A percentile compares a stretch with the other conserved stretches of the same genome.
phyloP scores from a whole-genome alignment of 2,888 invertebrate genomes.

The Dasypolia templi region DNA sequence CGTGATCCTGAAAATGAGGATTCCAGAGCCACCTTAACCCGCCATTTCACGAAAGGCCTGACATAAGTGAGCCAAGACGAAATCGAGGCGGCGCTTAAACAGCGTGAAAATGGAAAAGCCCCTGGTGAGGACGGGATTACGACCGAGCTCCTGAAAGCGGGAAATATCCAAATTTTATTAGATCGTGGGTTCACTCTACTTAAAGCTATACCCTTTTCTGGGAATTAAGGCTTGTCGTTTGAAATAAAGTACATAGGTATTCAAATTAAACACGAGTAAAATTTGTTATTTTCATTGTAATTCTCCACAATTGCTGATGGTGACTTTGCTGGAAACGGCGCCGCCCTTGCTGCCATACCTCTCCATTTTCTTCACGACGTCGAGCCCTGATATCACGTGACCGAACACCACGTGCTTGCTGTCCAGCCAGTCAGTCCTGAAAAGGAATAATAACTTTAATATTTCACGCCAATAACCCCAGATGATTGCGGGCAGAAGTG shows the following conservation, averaged over 20 bases:
- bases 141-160: too few relatives aligned
- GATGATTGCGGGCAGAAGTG: too few relatives aligned
- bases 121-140: too few relatives aligned
- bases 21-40: too few relatives aligned
- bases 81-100: too few relatives aligned
- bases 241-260: background rate
- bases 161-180: too few relatives aligned
- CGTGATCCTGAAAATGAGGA: too few relatives aligned
- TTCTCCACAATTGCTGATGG: conserved; percentile 96
- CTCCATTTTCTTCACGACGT: conserved; percentile 98
- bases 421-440: conserved; percentile 96
- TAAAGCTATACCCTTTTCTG: background rate
- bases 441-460: conserved; percentile 60
- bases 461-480: background rate
- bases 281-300: conserved; percentile 89
- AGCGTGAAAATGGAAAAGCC: too few relatives aligned
- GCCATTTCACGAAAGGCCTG: too few relatives aligned
- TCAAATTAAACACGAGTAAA: conserved; percentile 47
- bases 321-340: conserved; percentile 94
- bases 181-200: too few relatives aligned
- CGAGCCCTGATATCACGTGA: conserved; percentile 97
- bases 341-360: conserved; percentile 95
- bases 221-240: background rate
- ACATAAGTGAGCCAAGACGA: too few relatives aligned
- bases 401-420: conserved; percentile 99